A percentile compares a stretch with the other conserved stretches of the same genome.
Evolutionary conservation across 2,113 vertebrate species (phyloP).

Genomic region (Hemibagrus wyckioides): DNA sequence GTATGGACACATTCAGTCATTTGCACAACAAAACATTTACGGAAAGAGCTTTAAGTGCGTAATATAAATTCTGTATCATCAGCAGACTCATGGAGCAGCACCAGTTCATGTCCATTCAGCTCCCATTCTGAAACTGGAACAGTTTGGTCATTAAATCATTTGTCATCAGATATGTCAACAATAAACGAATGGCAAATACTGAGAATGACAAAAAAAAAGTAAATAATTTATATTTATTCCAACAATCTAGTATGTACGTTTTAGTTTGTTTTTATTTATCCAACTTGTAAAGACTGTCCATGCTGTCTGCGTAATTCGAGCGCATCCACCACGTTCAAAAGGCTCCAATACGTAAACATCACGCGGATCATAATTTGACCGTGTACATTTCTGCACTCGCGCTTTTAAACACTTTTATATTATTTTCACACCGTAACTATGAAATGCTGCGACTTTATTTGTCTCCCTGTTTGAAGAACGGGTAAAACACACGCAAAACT

Average conservation of each 20-base stretch:
- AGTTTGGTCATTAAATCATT: not conserved
- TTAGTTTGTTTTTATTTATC: not conserved
- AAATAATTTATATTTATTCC: not conserved
- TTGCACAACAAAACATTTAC: not conserved
- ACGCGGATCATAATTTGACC: no score
- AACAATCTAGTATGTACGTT: not conserved
- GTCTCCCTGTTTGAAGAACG: not conserved
- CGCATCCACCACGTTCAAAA: slow-evolving; percentile 3
- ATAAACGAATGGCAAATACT: not conserved
- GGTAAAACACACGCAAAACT: not conserved
- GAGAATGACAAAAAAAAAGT: not conserved
- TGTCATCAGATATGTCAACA: not conserved
- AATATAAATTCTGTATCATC: not conserved
- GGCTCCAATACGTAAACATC: not conserved
- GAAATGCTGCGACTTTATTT: no score
- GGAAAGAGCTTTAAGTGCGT: not conserved
- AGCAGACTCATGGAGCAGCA: not conserved
- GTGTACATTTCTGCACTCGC: not conserved
- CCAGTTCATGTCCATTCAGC: not conserved
- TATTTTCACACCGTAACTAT: not conserved
- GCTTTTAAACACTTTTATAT: not conserved
- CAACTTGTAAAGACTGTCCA: no score
- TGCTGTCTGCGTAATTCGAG: slow-evolving; percentile 9
- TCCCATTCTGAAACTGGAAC: not conserved
- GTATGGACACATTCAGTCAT: not conserved